A percentile compares a stretch with the other conserved stretches of the same genome.
phyloP scores from a whole-genome alignment of 2,888 invertebrate genomes.

The Amblyjoppa fuscipennis region DNA sequence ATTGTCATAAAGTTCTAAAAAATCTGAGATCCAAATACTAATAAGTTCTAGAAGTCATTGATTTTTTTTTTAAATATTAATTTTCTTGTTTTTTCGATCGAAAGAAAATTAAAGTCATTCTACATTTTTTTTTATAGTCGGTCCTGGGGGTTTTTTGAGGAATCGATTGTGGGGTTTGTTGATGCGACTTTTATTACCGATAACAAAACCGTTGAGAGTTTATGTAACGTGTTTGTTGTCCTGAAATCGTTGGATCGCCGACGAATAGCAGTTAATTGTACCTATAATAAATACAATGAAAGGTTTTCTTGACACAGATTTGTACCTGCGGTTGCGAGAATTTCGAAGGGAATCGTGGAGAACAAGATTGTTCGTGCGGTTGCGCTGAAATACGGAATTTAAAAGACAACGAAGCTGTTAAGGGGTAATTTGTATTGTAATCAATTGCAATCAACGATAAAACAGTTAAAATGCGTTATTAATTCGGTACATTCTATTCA shows the following conservation, averaged over 20 bases:
- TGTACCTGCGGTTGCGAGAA: constrained; percentile 71
- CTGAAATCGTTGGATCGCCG: background rate
- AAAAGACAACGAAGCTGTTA: background rate
- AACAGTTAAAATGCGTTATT: constrained; percentile 1
- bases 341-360: constrained; percentile 39
- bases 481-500: background rate
- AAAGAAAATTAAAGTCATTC: background rate
- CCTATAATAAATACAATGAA: background rate
- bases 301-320: background rate
- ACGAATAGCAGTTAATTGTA: background rate
- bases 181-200: background rate
- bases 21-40: no score
- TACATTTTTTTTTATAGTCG: background rate
- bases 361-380: constrained; percentile 66
- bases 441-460: background rate
- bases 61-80: no score
- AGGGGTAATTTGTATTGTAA: background rate
- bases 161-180: background rate
- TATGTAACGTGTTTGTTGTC: background rate
- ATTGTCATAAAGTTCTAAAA: no score
- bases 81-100: no score
- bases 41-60: no score
- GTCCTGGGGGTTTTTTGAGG: background rate
- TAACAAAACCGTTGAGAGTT: background rate
- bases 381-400: constrained; percentile 53